Evolutionary conservation across 2,888 invertebrate species (phyloP), one percentile per base, ranked within the genome.

Genomic region (Monopis laevigella): DNA sequence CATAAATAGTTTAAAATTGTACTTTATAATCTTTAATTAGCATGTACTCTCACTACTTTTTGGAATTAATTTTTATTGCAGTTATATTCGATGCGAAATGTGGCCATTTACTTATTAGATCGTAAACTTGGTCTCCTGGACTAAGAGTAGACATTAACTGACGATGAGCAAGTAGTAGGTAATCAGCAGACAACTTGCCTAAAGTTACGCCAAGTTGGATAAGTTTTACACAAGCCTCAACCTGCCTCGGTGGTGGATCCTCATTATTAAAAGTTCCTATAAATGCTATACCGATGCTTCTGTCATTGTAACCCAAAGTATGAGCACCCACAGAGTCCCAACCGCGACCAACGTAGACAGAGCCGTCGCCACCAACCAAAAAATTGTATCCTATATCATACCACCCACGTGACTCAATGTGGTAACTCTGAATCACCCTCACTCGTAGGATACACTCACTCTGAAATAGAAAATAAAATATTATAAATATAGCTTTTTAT

Each of bases 381-480:
- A 91, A 93, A 57, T 90, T 93, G 59, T 90, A 92, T 0, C 80
- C 86, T 16, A 91, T 90, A 55, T 92, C 92, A 44, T 71, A 80
- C 82, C 87, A 88, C 0, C 72, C 53, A n/a, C 59, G 56, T 0
- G 78, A 75, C 41, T 89, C 88, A 24, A 92, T 86, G 59, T 92
- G 90, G 51, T 80, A 88, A 16, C 72, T 82, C 62, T 90, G 90
- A 36, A 88, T 84, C 17, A 74, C 59, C 10, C 87, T 82, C 2
- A 88, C 86, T 1, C 80, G 75, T 6, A 83, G 73, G 2, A 84
- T 80, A 46, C 88, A 88, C 43, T 77, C 66, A 1, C 84, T 84
- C 80, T 86, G 67, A 24, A 70, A 73, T 45, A 17, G 1, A 10
- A n/a, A n/a, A n/a, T n/a, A 19, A 11, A 40, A 46, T 42, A n/a